Percentiles rank a stretch among this genome's conserved stretches.
Conservation (phyloP, 2,888 invertebrate genomes). For the Anoplius nigerrimus region DNA sequence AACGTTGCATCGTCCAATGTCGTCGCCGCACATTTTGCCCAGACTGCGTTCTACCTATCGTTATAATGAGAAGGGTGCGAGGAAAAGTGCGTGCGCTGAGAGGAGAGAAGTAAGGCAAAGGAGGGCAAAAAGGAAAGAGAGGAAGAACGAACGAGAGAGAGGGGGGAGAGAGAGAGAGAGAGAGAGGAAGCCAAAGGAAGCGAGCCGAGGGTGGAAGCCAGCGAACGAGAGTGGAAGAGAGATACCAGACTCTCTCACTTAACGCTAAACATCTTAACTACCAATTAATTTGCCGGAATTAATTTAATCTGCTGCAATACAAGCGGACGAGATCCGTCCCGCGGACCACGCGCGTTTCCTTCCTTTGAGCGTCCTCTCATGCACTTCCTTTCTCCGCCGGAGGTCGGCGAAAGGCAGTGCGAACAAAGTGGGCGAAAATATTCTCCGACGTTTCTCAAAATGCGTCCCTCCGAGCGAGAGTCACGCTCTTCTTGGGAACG, state of each 20-base stretch:
- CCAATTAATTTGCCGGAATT: constrained; percentile 70
- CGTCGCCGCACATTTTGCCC: neutral
- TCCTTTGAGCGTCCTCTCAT: neutral
- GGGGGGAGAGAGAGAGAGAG: constrained; percentile 18
- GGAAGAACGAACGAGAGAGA: neutral
- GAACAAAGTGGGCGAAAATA: too few species aligned
- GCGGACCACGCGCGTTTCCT: constrained; percentile 34
- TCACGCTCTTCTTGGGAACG: too few species aligned
- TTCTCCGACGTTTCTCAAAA: too few species aligned
- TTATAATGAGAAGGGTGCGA: neutral
- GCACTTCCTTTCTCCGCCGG: neutral
- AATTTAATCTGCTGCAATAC: constrained; percentile 70
- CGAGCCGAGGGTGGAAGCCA: constrained; percentile 16
- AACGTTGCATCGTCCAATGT: neutral
- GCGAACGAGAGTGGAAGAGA: constrained; percentile 34
- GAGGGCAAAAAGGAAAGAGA: neutral
- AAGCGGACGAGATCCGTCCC: constrained; percentile 60
- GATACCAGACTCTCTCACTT: constrained; percentile 64
- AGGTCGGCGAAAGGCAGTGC: neutral
- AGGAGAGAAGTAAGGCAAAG: neutral
- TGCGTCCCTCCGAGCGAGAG: too few species aligned
- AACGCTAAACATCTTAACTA: constrained; percentile 70
- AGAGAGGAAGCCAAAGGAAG: constrained; percentile 12
- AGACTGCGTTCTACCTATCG: too few species aligned
- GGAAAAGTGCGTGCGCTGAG: neutral